A percentile compares a stretch with the other conserved stretches of the same genome.
Evolutionary conservation across 2,888 invertebrate genomes (phyloP).

Genomic region (Eupelmus urozonus): DNA sequence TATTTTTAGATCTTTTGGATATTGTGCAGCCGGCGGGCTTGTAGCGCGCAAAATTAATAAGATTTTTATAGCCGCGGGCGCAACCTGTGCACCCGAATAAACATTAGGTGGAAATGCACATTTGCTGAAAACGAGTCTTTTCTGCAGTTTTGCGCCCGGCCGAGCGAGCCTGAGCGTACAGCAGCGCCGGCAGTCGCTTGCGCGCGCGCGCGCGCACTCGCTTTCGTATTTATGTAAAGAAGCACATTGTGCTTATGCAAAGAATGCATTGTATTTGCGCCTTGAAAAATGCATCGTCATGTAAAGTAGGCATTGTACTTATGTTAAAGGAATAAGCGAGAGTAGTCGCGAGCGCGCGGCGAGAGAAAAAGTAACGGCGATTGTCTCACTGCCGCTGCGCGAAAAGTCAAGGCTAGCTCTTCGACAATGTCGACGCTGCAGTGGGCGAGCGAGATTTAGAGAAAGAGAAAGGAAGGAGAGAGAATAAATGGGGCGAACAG

Average conservation of each 20-base stretch:
- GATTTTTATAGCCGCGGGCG: conserved; percentile 36
- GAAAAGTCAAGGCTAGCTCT: too few species aligned
- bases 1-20: neutral
- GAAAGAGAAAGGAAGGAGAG: too few species aligned
- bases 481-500: too few species aligned
- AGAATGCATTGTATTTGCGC: conserved; percentile 58
- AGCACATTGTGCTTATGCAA: conserved; percentile 64
- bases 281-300: conserved; percentile 49
- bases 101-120: conserved; percentile 26
- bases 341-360: too few species aligned
- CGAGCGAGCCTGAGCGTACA: neutral
- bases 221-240: conserved; percentile 53
- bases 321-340: conserved; percentile 43
- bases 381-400: neutral
- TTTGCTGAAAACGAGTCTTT: conserved; percentile 48
- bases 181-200: too few species aligned
- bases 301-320: conserved; percentile 52
- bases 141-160: conserved; percentile 24
- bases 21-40: neutral
- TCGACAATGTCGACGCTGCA: too few species aligned
- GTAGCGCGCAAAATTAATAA: conserved; percentile 40
- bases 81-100: conserved; percentile 30
- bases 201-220: neutral
- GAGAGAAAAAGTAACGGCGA: conserved; percentile 16
- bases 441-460: too few species aligned